These are phyloP conservation scores for Artemia franciscana DNA, from an alignment of 1,140 invertebrate species.

Conservation along the genomic window DNA sequence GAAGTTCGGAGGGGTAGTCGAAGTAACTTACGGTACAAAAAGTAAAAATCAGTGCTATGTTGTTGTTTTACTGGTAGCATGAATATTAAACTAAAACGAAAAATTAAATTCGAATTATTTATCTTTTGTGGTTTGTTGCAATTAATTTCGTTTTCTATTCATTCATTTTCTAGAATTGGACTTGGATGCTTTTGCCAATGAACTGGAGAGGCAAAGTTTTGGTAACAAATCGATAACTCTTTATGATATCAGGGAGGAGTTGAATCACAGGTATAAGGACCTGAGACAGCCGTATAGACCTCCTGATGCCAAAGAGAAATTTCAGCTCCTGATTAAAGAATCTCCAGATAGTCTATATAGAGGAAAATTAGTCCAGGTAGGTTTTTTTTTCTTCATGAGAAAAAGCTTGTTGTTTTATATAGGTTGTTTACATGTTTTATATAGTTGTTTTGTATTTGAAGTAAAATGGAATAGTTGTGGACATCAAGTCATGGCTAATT, in stretches of 20 bases:
- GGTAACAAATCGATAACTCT: conserved; percentile 93
- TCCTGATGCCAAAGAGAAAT: conserved; percentile 60
- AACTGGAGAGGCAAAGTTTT: conserved; percentile 80
- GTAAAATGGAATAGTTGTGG: too few species aligned
- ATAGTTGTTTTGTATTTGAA: conserved; percentile 5
- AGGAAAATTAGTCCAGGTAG: conserved; percentile 51
- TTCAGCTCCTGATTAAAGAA: conserved; percentile 90
- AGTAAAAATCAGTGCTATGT: too few species aligned
- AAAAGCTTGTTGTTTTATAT: neutral
- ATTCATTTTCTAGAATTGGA: conserved; percentile 72
- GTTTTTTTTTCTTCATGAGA: neutral
- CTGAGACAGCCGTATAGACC: conserved; percentile 51
- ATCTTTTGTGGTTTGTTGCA: too few species aligned
- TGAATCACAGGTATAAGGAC: conserved; percentile 89
- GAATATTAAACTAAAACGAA: too few species aligned
- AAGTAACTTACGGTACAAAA: too few species aligned
- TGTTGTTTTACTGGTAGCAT: too few species aligned
- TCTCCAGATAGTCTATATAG: conserved; percentile 83
- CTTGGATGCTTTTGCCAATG: conserved; percentile 93
- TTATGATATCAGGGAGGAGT: conserved; percentile 87
- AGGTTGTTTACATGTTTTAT: too few species aligned
- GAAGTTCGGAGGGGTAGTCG: too few species aligned
- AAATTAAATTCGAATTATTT: too few species aligned
- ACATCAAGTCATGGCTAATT: too few species aligned
- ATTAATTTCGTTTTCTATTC: too few species aligned